Conservation (phyloP, 2,113 vertebrate species). For the Dicaeum eximium region DNA sequence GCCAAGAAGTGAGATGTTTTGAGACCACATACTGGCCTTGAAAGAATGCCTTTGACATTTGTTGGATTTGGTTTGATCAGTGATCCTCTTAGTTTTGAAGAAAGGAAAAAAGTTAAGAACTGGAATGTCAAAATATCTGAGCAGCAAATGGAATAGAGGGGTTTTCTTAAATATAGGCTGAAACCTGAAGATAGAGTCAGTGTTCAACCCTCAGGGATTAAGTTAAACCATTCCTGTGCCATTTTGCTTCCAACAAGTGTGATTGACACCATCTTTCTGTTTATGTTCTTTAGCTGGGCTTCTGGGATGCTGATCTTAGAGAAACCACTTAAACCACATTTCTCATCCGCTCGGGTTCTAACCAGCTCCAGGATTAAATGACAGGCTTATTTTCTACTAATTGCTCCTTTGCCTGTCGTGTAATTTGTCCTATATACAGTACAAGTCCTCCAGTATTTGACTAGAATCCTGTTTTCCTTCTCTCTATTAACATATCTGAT, state of each 20-base stretch:
- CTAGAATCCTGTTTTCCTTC: background rate
- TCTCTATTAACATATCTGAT: background rate
- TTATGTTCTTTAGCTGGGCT: slow-evolving; percentile 43
- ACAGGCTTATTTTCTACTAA: slow-evolving; percentile 55
- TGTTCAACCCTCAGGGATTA: background rate
- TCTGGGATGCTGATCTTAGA: slow-evolving; percentile 45
- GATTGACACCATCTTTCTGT: slow-evolving; percentile 38
- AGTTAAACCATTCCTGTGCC: background rate
- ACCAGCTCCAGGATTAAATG: slow-evolving; percentile 48
- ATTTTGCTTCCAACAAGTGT: background rate
- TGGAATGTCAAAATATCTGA: background rate
- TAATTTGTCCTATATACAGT: slow-evolving; percentile 42
- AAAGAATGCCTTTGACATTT: slow-evolving; percentile 11
- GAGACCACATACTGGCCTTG: background rate
- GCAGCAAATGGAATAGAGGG: background rate
- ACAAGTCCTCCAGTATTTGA: slow-evolving; percentile 1
- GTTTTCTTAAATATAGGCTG: slow-evolving; percentile 14
- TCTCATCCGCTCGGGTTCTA: slow-evolving; percentile 21
- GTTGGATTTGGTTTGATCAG: slow-evolving; percentile 13
- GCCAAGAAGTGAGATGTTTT: slow-evolving; percentile 32
- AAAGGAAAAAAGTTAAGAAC: slow-evolving; percentile 19
- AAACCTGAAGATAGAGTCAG: background rate
- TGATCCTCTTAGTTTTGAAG: background rate
- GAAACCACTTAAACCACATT: slow-evolving; percentile 53
- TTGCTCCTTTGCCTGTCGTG: slow-evolving; percentile 29